Evolutionary conservation across 2,888 invertebrate species (phyloP).

Genomic region (Caenorhabditis sinica): DNA sequence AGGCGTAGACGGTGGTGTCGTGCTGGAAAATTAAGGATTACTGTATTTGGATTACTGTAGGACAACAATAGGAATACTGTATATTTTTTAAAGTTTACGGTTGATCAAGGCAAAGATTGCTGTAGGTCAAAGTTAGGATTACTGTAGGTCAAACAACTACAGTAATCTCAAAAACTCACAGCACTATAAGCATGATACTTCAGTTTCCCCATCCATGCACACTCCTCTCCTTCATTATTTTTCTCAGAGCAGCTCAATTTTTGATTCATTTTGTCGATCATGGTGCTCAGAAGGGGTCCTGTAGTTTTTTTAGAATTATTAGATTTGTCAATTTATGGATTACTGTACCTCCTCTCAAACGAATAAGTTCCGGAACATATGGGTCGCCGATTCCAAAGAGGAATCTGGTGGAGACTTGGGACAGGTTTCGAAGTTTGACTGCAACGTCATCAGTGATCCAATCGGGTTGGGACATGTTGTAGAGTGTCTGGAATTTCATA

Average conservation of each 20-base stretch:
- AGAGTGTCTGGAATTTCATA: slow-evolving; percentile 72
- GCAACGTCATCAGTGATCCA: slow-evolving; percentile 76
- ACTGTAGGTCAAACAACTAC: too few species aligned
- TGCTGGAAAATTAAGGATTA: too few species aligned
- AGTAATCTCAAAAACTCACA: slow-evolving; percentile 61
- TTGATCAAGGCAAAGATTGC: too few species aligned
- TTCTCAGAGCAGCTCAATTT: slow-evolving; percentile 65
- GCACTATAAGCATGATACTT: slow-evolving; percentile 82
- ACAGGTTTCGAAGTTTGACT: slow-evolving; percentile 73
- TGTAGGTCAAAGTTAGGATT: too few species aligned
- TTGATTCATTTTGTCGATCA: slow-evolving; percentile 70
- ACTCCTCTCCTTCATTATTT: slow-evolving; percentile 67
- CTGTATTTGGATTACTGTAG: too few species aligned
- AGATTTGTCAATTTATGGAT: too few species aligned
- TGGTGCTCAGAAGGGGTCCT: slow-evolving; percentile 62
- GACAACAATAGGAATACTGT: too few species aligned
- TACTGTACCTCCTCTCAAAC: slow-evolving; percentile 71
- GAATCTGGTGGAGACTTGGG: slow-evolving; percentile 75
- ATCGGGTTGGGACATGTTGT: slow-evolving; percentile 75
- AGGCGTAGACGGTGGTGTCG: slow-evolving; percentile 81
- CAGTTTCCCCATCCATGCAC: slow-evolving; percentile 73
- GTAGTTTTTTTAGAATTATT: too few species aligned
- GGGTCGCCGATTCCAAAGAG: slow-evolving; percentile 76
- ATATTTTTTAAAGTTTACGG: too few species aligned
- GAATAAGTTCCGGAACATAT: slow-evolving; percentile 75